Base-by-base conservation (phyloP, 2,113 vertebrate species). In the Lophius piscatorius region DNA sequence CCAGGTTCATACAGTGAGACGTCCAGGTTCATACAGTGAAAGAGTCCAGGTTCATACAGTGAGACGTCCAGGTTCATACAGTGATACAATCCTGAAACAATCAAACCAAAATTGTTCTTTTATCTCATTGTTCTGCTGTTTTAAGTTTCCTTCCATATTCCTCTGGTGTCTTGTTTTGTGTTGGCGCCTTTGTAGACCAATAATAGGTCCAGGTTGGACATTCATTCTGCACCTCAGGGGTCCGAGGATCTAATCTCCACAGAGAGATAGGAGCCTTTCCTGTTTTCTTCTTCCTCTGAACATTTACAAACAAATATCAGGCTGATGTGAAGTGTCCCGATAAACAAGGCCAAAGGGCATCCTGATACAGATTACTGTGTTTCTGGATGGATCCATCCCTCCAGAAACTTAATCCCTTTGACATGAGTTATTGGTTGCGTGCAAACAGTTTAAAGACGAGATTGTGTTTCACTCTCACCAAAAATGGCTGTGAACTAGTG, bases 281-380 rank as follows among this genome's bases (percentile, higher is more conserved):
- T 77, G 74, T 73, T 74, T 67, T 51, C 21, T 1, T 14, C 18
- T 34, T 42, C 38, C 20, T 38, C 26, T n/a, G 16, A 68, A 57
- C 36, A 80, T 47, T 44, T 18, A 35, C n/a, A 63, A 79, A 59
- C 21, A 68, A 81, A 65, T 56, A 61, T 54, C 23, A 4, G 8
- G 29, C 9, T 26, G 24, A 6, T 11, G 5, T 51, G 23, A 52
- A 23, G 44, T 16, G 14, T 76, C 47, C 29, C 58, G 39, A 63
- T 52, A 34, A 45, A 44, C 20, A 38, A 58, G 17, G 13, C 17
- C 38, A 22, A 18, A 72, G 31, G 16, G 33, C 4, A 44, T 64
- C 40, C 58, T 41, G 48, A 17, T 34, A 28, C 20, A 21, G 17
- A 70, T 70, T 62, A 59, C 29, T 17, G 54, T 36, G 33, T 44